A percentile compares a stretch with the other conserved stretches of the same genome.
phyloP scores from a whole-genome alignment of 2,797 vertebrate species.

The Sciurus carolinensis region DNA sequence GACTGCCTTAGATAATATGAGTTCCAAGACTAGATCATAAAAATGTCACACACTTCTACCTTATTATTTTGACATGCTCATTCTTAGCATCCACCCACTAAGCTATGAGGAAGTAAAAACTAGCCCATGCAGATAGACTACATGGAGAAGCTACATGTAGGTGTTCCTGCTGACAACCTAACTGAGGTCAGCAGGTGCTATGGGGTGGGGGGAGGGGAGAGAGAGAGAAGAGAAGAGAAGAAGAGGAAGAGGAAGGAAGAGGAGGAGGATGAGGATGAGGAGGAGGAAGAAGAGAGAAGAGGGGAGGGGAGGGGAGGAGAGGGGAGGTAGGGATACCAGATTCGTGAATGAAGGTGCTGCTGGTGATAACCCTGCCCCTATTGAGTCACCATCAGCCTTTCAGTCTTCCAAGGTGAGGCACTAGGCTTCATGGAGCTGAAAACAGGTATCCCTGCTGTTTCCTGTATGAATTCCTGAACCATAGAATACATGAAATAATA shows the following conservation, averaged over 20 bases:
- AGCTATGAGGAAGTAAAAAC: background rate
- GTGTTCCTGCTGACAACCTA: background rate
- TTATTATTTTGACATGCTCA: background rate
- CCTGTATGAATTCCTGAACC: background rate
- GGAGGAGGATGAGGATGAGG: too few species aligned
- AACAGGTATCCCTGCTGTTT: background rate
- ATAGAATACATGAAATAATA: background rate
- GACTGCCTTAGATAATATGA: background rate
- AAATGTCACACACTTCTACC: background rate
- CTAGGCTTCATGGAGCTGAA: background rate
- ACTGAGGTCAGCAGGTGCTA: background rate
- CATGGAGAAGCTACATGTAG: background rate
- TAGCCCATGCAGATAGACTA: background rate
- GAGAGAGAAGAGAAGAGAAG: background rate
- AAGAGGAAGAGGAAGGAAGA: too few species aligned
- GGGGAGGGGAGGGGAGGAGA: too few species aligned
- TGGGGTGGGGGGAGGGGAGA: too few species aligned
- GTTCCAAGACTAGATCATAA: background rate
- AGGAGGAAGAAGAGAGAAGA: too few species aligned
- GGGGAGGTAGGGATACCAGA: background rate
- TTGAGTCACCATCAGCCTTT: background rate
- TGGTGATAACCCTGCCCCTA: background rate
- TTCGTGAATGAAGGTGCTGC: background rate
- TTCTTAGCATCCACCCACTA: background rate
- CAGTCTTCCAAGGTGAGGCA: background rate